A percentile compares a stretch with the other conserved stretches of the same genome.
Conservation (phyloP, 2,797 vertebrate genomes). For the Morelia viridis region DNA sequence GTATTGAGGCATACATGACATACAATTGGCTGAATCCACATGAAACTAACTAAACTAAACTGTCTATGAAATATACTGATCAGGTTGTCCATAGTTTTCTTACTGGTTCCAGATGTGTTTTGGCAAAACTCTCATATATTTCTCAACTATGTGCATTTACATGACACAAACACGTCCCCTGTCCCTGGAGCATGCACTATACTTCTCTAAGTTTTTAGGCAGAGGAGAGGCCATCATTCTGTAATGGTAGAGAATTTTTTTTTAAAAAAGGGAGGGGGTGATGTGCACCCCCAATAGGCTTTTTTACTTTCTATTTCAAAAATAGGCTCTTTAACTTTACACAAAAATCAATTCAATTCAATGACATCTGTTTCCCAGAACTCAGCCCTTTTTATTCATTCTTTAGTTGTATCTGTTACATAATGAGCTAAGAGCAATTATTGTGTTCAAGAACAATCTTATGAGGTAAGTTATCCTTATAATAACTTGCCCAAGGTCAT, state of each 20-base stretch:
- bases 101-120: background rate
- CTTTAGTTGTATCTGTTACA: background rate
- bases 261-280: background rate
- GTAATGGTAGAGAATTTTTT: background rate
- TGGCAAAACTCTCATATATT: background rate
- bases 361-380: background rate
- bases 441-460: background rate
- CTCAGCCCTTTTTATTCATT: background rate
- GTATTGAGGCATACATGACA: background rate
- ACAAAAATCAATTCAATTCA: background rate
- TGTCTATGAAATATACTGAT: background rate
- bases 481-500: background rate
- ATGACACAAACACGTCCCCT: background rate
- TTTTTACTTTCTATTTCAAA: background rate
- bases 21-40: background rate
- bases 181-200: too few relatives aligned
- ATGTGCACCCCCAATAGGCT: background rate
- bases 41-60: background rate
- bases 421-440: background rate
- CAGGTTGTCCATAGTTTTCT: background rate
- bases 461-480: background rate
- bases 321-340: background rate
- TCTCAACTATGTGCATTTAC: background rate
- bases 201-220: background rate
- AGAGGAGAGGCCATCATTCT: background rate